These are phyloP conservation scores for Petrophora chlorosata DNA, from an alignment of 2,888 invertebrate genomes.

Conservation along the genomic window DNA sequence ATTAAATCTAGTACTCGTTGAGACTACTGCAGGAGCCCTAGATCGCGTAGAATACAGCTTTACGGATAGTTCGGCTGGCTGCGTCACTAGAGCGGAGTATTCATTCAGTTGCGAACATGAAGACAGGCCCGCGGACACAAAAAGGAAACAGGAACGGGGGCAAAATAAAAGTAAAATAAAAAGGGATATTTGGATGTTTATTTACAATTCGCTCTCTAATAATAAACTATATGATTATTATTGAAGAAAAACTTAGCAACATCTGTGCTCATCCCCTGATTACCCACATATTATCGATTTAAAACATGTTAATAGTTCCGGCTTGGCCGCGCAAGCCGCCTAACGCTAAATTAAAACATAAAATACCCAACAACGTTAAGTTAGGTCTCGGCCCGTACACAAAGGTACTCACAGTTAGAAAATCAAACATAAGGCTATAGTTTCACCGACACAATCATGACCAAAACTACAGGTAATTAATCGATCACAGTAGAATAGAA, in stretches of 20 bases:
- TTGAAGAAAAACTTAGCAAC: constrained; percentile 75
- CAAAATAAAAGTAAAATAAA: constrained; percentile 79
- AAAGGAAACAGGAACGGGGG: constrained; percentile 39
- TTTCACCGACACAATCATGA: constrained; percentile 54
- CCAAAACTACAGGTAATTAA: constrained; percentile 39
- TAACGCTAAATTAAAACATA: constrained; percentile 71
- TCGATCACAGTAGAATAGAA: constrained; percentile 58
- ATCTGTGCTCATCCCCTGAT: constrained; percentile 71
- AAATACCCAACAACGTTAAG: constrained; percentile 73
- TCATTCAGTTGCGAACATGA: constrained; percentile 49
- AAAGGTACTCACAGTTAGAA: constrained; percentile 57
- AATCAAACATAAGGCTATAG: constrained; percentile 46
- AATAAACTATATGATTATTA: constrained; percentile 79
- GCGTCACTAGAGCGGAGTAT: constrained; percentile 26
- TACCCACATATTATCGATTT: constrained; percentile 68
- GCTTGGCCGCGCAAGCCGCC: constrained; percentile 67
- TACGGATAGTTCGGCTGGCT: background rate
- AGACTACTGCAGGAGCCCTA: too few relatives aligned
- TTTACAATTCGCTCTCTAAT: constrained; percentile 80
- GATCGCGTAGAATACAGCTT: background rate
- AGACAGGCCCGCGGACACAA: constrained; percentile 54
- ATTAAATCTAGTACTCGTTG: background rate
- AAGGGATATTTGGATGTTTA: constrained; percentile 82
- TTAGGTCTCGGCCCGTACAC: constrained; percentile 63
- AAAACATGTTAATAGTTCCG: constrained; percentile 74